Conservation (phyloP, 2,113 vertebrate species). For the Proterorhinus semilunaris region DNA sequence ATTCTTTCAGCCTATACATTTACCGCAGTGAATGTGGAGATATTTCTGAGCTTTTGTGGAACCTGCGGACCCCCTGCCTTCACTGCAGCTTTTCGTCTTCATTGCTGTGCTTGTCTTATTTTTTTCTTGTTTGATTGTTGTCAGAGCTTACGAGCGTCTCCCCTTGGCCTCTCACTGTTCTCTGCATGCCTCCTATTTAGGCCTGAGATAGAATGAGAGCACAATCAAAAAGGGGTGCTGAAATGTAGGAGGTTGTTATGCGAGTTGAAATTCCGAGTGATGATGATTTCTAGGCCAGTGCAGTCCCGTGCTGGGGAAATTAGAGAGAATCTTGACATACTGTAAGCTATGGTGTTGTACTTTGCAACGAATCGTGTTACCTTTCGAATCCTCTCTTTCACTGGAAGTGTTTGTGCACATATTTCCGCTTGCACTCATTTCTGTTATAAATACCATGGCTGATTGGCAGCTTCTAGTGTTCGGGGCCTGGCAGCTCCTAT, state of each 20-base stretch:
- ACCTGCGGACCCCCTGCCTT: slow-evolving; percentile 28
- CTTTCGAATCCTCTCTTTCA: not conserved
- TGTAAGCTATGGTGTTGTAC: slow-evolving; percentile 11
- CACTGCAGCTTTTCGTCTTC: slow-evolving; percentile 38
- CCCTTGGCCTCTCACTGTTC: slow-evolving; percentile 8
- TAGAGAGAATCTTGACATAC: slow-evolving; percentile 14
- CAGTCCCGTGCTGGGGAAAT: slow-evolving; percentile 27
- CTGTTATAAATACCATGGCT: slow-evolving; percentile 54
- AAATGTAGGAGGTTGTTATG: slow-evolving; percentile 12
- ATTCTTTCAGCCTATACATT: not conserved
- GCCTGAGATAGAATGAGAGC: slow-evolving; percentile 35
- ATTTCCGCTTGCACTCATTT: slow-evolving; percentile 39
- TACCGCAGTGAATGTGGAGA: not conserved
- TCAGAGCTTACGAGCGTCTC: slow-evolving; percentile 41
- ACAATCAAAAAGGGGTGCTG: slow-evolving; percentile 27
- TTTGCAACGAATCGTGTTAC: slow-evolving; percentile 7
- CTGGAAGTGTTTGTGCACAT: slow-evolving; percentile 20
- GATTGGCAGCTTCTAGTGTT: slow-evolving; percentile 69
- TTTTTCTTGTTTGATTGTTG: slow-evolving; percentile 42
- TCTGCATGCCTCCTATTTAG: slow-evolving; percentile 28
- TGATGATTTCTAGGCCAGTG: slow-evolving; percentile 24
- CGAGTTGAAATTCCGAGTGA: slow-evolving; percentile 24
- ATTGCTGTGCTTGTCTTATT: slow-evolving; percentile 47
- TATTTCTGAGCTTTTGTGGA: slow-evolving; percentile 22
- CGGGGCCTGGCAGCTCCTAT: slow-evolving; percentile 63